Evolutionary conservation across 2,888 invertebrate species (phyloP), one percentile per base, ranked within the genome.

Genomic region (Tribolium freemani): DNA sequence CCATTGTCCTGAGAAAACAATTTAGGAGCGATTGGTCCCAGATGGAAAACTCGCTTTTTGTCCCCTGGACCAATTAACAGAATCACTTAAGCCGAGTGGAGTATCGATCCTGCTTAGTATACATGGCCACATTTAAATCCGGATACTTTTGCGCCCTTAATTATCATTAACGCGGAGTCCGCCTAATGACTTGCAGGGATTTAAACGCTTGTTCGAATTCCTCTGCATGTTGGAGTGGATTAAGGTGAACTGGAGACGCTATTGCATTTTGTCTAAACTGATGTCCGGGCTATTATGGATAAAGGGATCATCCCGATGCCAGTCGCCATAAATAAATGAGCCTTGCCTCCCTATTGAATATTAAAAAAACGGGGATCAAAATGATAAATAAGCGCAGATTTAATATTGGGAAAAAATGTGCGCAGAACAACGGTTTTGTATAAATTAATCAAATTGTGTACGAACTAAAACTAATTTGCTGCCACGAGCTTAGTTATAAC

Each of bases 171-270:
- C 30, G 31, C 31, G 31, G 64, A 48, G 63, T 57, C 63, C 44
- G 54, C 66, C 66, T 64, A 71, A 73, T 73, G 73, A 61, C 53
- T 67, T 45, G 58, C 50, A 45, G 46, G 60, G 69, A 57, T 71
- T 63, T 73, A 73, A 71, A 68, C 53, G 70, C 67, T 63, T 63
- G 67, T 69, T 57, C 58, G 64, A 70, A 70, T 73, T 54, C 44
- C 66, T 58, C 38, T 20, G 45, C 58, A 58, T 20, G 46, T 60
- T 26, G 21, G 26, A 26, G 13, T 8, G 26, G 48, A 60, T 60
- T 20, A 48, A 46, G 53, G 26, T 53, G 53, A 4, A 20, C 10
- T 16, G 16, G n/a, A n/a, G n/a, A n/a, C n/a, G 1, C 16, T 16
- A 10, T 58, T 58, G 57, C 45, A 20, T 58, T 45, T 58, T 20